Conservation (phyloP, 2,797 vertebrate species). For the Dallia pectoralis region DNA sequence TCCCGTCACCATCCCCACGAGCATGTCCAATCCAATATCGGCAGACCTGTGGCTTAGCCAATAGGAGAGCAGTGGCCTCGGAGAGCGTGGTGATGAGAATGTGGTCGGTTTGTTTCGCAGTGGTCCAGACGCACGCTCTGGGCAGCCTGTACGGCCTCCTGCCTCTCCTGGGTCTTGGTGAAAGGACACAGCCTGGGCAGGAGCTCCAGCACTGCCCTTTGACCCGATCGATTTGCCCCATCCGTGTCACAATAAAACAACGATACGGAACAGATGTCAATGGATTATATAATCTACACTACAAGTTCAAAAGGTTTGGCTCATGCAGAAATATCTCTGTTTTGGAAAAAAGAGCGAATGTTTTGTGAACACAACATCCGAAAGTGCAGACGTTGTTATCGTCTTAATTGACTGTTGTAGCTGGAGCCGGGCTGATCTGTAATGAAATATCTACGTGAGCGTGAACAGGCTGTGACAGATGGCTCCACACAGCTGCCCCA, state of each 20-base stretch:
- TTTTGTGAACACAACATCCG: too few relatives aligned
- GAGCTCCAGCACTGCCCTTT: conserved; percentile 72
- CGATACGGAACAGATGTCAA: too few relatives aligned
- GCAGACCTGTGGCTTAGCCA: conserved; percentile 30
- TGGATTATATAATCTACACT: too few relatives aligned
- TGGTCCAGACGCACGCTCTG: conserved; percentile 9
- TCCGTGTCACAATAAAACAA: conserved; percentile 77
- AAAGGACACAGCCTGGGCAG: conserved; percentile 59
- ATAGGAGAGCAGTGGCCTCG: conserved; percentile 45
- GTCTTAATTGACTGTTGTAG: too few relatives aligned
- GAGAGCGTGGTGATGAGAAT: conserved; percentile 28
- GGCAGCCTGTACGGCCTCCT: conserved; percentile 25
- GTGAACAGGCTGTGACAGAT: too few relatives aligned
- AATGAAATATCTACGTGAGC: too few relatives aligned
- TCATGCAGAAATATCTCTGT: too few relatives aligned
- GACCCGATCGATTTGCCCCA: conserved; percentile 71
- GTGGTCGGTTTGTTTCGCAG: neutral
- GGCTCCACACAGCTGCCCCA: too few relatives aligned
- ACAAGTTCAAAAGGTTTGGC: too few relatives aligned
- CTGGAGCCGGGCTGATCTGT: too few relatives aligned
- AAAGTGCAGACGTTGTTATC: too few relatives aligned
- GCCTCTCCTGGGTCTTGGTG: conserved; percentile 57
- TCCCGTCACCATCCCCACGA: conserved; percentile 26
- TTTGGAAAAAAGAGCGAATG: too few relatives aligned
- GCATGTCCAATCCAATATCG: conserved; percentile 25